These are phyloP conservation scores for Lagopus leucura DNA, from an alignment of 2,113 vertebrate genomes.

Conservation along the genomic window DNA sequence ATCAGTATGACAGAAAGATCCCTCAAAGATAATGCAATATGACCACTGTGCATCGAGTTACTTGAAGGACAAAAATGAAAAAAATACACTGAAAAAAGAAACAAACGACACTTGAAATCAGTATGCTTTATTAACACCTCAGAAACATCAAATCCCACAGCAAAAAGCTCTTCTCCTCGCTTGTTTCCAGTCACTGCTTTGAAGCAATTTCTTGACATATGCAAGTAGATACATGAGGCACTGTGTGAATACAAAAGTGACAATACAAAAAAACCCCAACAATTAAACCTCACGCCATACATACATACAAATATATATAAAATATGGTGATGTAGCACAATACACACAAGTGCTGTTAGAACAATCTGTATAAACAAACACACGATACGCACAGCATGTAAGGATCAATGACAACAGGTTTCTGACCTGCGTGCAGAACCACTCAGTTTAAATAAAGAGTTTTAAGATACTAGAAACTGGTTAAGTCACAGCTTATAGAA, in stretches of 20 bases:
- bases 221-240: constrained; percentile 69
- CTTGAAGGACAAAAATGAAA: neutral
- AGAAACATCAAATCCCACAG: constrained; percentile 36
- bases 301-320: neutral
- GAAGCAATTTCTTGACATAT: constrained; percentile 58
- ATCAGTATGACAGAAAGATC: neutral
- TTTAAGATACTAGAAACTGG: constrained; percentile 27
- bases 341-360: constrained; percentile 45
- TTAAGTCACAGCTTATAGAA: constrained; percentile 40
- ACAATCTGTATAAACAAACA: constrained; percentile 33
- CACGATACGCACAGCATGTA: constrained; percentile 63
- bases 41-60: neutral
- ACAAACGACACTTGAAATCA: neutral
- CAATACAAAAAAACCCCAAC: constrained; percentile 50
- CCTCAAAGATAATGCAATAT: neutral
- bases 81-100: neutral
- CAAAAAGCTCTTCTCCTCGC: neutral
- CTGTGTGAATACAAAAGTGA: constrained; percentile 64
- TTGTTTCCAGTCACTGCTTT: constrained; percentile 10
- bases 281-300: constrained; percentile 65
- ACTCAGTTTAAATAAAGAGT: constrained; percentile 25
- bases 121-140: constrained; percentile 71
- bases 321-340: constrained; percentile 32
- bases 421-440: constrained; percentile 14
- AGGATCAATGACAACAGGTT: constrained; percentile 42